A percentile compares a stretch with the other conserved stretches of the same genome.
phyloP scores from a whole-genome alignment of 2,888 invertebrate species.

The Drosophila maculinotata region DNA sequence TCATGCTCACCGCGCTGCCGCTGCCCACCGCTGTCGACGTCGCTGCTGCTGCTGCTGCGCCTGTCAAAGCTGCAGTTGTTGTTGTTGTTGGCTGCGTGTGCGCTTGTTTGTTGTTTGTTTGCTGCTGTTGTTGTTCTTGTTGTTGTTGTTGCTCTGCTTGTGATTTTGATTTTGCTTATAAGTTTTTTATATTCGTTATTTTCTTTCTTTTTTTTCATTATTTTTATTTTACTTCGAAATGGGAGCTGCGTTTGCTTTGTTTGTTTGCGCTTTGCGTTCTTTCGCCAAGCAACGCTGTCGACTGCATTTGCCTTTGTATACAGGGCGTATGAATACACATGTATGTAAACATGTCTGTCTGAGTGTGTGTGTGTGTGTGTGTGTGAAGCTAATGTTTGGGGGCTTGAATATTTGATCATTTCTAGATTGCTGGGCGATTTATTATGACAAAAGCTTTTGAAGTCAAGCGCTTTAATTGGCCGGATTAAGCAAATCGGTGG shows the following conservation, averaged over 20 bases:
- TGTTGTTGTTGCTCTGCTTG: constrained; percentile 48
- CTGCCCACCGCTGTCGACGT: constrained; percentile 8
- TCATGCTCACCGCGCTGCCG: constrained; percentile 70
- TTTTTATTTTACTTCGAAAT: constrained; percentile 57
- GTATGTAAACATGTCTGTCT: constrained; percentile 1
- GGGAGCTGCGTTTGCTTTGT: constrained; percentile 64
- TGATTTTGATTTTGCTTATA: constrained; percentile 76
- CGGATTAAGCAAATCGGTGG: constrained; percentile 12
- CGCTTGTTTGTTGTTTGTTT: constrained; percentile 38
- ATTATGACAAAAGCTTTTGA: constrained; percentile 70
- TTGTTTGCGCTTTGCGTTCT: constrained; percentile 61
- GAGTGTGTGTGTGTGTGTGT: constrained; percentile 10
- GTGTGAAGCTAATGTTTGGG: constrained; percentile 6
- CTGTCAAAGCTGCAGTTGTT: constrained; percentile 59
- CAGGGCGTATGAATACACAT: constrained; percentile 33
- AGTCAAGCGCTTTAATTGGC: constrained; percentile 44
- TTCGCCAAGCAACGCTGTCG: constrained; percentile 54
- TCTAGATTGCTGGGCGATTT: constrained; percentile 73
- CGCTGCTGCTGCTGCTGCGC: constrained; percentile 42
- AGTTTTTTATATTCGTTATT: constrained; percentile 21
- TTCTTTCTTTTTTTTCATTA: constrained; percentile 4
- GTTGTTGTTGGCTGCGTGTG: constrained; percentile 36
- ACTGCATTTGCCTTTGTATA: constrained; percentile 49
- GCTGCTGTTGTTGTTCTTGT: constrained; percentile 34
- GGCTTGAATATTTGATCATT: constrained; percentile 54